Evolutionary conservation across 1,140 invertebrate species (phyloP).

Genomic region (Oedothorax gibbosus): DNA sequence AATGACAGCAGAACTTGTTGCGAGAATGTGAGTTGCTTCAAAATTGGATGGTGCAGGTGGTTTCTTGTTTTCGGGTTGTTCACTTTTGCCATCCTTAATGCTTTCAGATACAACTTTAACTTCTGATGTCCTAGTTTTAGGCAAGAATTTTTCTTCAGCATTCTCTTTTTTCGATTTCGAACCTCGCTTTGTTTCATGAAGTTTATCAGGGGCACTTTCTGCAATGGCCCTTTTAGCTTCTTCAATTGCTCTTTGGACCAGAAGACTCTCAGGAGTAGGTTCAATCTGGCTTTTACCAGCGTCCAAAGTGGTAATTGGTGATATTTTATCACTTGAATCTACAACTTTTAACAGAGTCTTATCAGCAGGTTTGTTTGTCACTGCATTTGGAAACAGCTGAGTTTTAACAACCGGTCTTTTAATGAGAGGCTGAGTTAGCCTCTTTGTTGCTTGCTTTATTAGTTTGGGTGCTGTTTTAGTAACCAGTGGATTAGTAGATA

Average conservation of each 20-base stretch:
- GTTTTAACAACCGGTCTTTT: constrained; percentile 22
- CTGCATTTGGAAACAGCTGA: not conserved
- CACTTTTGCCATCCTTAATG: too few relatives aligned
- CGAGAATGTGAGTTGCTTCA: too few relatives aligned
- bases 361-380: not conserved
- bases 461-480: constrained; percentile 42
- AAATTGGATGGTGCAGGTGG: too few relatives aligned
- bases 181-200: not conserved
- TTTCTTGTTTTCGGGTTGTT: too few relatives aligned
- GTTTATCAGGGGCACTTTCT: constrained; percentile 7
- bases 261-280: constrained; percentile 31
- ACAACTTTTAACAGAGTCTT: not conserved
- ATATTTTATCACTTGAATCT: constrained; percentile 1
- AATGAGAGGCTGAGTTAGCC: constrained; percentile 14
- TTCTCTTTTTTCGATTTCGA: not conserved
- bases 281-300: not conserved
- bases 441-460: constrained; percentile 40
- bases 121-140: too few relatives aligned
- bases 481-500: constrained; percentile 3
- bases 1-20: too few relatives aligned
- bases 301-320: not conserved
- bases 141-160: too few relatives aligned
- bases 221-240: constrained; percentile 35
- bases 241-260: constrained; percentile 25
- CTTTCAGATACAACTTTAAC: too few relatives aligned